Evolutionary conservation across 2,113 vertebrate genomes (phyloP).

Genomic region (Tympanuchus pallidicinctus): DNA sequence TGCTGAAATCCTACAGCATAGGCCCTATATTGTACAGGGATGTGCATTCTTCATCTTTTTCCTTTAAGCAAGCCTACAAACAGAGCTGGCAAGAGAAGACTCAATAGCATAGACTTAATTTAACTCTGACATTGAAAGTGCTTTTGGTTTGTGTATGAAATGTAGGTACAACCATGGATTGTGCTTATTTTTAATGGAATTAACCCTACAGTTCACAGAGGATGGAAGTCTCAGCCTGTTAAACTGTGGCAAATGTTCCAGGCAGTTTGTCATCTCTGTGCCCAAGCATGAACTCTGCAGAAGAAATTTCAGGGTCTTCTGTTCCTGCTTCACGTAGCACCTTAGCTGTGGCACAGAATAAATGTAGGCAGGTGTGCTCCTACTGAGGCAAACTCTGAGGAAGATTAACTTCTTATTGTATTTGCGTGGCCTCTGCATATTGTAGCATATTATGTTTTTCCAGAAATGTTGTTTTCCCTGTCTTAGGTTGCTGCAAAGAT

Average conservation of each 20-base stretch:
- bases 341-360: background rate
- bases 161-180: background rate
- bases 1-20: rapidly evolving
- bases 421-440: background rate
- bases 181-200: background rate
- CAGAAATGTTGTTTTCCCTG: rapidly evolving
- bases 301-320: rapidly evolving
- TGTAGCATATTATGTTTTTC: rapidly evolving
- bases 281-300: rapidly evolving
- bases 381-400: rapidly evolving
- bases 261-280: background rate
- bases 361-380: background rate
- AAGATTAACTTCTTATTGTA: rapidly evolving
- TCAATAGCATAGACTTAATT: background rate
- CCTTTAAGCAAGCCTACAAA: background rate
- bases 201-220: background rate
- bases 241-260: rapidly evolving
- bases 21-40: too few relatives aligned
- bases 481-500: background rate
- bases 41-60: background rate
- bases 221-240: background rate
- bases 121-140: background rate
- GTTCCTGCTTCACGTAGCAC: rapidly evolving
- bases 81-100: background rate
- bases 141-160: background rate